Conservation (phyloP, 2,888 invertebrate species). For the Orthosia cruda region DNA sequence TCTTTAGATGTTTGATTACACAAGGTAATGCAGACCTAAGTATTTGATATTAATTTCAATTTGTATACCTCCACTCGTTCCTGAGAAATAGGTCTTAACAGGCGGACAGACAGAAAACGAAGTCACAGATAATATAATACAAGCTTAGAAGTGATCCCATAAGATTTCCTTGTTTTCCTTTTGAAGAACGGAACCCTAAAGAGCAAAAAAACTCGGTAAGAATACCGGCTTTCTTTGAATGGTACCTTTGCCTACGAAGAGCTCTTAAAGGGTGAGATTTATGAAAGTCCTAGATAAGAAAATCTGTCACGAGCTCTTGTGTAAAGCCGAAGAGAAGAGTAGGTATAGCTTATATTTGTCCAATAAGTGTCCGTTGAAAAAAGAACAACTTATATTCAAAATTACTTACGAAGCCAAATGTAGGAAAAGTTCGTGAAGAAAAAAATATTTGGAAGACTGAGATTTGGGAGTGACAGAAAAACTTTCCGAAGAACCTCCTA, state of each 20-base stretch:
- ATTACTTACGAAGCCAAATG: constrained; percentile 29
- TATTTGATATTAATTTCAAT: no score
- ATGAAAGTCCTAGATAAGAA: not conserved
- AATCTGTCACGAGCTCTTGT: not conserved
- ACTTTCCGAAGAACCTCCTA: constrained; percentile 44
- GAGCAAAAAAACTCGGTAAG: not conserved
- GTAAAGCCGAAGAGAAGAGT: not conserved
- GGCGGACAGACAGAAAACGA: no score
- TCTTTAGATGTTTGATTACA: no score
- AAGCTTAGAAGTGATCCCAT: no score
- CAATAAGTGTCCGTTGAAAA: constrained; percentile 18
- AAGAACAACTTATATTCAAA: constrained; percentile 34
- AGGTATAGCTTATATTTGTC: no score
- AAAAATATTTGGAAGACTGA: constrained; percentile 34
- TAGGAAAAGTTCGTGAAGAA: constrained; percentile 38
- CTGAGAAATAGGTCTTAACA: no score
- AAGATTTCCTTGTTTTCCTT: no score
- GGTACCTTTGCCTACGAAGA: not conserved
- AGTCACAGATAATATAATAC: no score
- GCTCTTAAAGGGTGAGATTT: not conserved
- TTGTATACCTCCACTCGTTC: no score
- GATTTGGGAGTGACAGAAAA: constrained; percentile 46
- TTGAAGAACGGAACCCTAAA: not conserved
- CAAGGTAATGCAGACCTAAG: no score
- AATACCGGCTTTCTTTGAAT: not conserved